phyloP scores from a whole-genome alignment of 92 coral and sea anemone species.

The Desmophyllum pertusum region DNA sequence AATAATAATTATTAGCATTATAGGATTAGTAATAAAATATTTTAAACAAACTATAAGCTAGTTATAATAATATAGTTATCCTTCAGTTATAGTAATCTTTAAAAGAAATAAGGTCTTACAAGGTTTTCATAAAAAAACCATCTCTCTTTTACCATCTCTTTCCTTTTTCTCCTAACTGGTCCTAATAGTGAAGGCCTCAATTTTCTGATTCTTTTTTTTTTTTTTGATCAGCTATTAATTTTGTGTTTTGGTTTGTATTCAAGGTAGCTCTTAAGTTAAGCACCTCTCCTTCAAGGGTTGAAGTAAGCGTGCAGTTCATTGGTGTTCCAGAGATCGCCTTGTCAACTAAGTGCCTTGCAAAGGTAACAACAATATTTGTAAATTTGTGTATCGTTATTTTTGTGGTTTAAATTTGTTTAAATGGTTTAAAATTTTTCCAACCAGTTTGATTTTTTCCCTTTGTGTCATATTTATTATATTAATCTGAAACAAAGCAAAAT shows the following conservation, averaged over 20 bases:
- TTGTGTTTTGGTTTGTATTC: background rate
- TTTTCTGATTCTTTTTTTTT: too few species aligned
- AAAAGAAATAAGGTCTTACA: too few species aligned
- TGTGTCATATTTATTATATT: too few species aligned
- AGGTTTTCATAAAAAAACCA: too few species aligned
- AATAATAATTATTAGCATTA: too few species aligned
- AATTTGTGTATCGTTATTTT: background rate
- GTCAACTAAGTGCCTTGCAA: constrained; percentile 59
- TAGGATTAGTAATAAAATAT: too few species aligned
- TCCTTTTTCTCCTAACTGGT: too few species aligned
- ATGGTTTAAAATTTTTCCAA: background rate
- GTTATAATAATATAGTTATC: too few species aligned
- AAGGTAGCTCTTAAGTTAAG: constrained; percentile 83
- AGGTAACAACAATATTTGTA: constrained; percentile 4
- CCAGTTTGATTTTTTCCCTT: background rate
- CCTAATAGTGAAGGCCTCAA: too few species aligned
- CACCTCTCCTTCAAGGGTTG: constrained; percentile 60
- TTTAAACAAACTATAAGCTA: too few species aligned
- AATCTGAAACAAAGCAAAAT: background rate
- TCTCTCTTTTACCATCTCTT: too few species aligned
- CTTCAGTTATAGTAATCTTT: too few species aligned
- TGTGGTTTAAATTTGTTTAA: background rate
- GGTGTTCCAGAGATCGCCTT: constrained; percentile 84
- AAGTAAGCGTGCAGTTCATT: constrained; percentile 74
- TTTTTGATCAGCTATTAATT: background rate